Conservation (phyloP, 2,888 invertebrate species). For the Allygus modestus region DNA sequence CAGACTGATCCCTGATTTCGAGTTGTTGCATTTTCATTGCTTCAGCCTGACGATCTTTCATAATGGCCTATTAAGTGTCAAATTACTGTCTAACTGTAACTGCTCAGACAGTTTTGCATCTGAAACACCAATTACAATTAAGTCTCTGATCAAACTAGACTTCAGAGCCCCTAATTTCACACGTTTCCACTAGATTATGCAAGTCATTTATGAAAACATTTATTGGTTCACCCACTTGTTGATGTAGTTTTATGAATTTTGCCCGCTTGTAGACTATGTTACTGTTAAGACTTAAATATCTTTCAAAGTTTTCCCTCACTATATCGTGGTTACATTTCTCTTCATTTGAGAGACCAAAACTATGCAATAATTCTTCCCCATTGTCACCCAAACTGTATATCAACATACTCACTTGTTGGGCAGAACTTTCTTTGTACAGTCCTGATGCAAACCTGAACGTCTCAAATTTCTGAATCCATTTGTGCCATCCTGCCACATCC, state of each 20-base stretch:
- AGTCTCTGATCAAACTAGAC: conserved; percentile 16
- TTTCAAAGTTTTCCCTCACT: neutral
- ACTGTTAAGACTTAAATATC: neutral
- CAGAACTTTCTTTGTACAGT: conserved; percentile 10
- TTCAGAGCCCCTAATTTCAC: neutral
- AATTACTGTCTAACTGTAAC: conserved; percentile 27
- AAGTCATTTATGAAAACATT: conserved; percentile 28
- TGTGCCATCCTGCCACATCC: conserved; percentile 13
- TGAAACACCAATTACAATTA: conserved; percentile 34
- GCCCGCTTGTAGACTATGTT: conserved; percentile 19
- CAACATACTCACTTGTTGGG: neutral
- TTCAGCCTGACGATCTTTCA: conserved; percentile 27
- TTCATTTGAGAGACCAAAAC: conserved; percentile 12
- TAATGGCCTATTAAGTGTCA: conserved; percentile 29
- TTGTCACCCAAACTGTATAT: conserved; percentile 20
- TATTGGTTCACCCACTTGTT: conserved; percentile 20
- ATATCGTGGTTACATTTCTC: conserved; percentile 3
- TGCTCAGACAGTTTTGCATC: conserved; percentile 16
- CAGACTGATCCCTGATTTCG: conserved; percentile 9
- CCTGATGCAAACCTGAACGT: neutral
- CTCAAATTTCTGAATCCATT: conserved; percentile 1
- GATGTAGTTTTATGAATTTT: neutral
- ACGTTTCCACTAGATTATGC: neutral
- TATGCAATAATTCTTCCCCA: conserved; percentile 7
- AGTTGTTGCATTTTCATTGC: conserved; percentile 21